phyloP scores from a whole-genome alignment of 2,797 vertebrate genomes.

The Sphenopsis melanotis region DNA sequence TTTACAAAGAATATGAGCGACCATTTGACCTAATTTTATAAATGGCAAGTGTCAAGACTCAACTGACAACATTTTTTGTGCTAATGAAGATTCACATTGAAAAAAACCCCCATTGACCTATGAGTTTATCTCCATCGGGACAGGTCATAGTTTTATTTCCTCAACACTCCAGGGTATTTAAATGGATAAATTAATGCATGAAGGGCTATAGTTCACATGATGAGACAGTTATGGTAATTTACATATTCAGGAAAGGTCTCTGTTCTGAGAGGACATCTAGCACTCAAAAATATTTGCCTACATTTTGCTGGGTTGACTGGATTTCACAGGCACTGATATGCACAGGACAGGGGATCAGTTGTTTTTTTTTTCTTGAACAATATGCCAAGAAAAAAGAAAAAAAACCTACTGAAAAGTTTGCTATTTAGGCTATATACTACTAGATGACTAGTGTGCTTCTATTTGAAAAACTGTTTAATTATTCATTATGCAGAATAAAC shows the following conservation, averaged over 20 bases:
- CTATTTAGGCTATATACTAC: neutral
- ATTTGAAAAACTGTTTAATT: neutral
- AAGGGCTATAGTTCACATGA: neutral
- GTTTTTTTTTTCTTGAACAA: neutral
- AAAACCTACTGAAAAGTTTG: neutral
- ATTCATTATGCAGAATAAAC: neutral
- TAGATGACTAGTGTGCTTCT: neutral
- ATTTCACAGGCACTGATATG: neutral
- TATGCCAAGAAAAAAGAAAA: fast-evolving
- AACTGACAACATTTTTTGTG: neutral
- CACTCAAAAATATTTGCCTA: neutral
- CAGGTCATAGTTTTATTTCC: neutral
- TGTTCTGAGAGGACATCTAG: neutral
- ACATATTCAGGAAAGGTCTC: neutral
- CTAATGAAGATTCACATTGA: neutral
- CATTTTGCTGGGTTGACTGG: neutral
- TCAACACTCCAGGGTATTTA: neutral
- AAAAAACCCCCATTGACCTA: neutral
- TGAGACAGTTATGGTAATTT: neutral
- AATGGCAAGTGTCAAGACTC: neutral
- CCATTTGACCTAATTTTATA: neutral
- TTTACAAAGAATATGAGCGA: neutral
- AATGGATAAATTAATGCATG: neutral
- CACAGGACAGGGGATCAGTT: neutral
- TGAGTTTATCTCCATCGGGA: neutral